Percentiles rank a stretch among this genome's conserved stretches.
phyloP scores from a whole-genome alignment of 2,113 vertebrate species.

The Cyprinodon tularosa region DNA sequence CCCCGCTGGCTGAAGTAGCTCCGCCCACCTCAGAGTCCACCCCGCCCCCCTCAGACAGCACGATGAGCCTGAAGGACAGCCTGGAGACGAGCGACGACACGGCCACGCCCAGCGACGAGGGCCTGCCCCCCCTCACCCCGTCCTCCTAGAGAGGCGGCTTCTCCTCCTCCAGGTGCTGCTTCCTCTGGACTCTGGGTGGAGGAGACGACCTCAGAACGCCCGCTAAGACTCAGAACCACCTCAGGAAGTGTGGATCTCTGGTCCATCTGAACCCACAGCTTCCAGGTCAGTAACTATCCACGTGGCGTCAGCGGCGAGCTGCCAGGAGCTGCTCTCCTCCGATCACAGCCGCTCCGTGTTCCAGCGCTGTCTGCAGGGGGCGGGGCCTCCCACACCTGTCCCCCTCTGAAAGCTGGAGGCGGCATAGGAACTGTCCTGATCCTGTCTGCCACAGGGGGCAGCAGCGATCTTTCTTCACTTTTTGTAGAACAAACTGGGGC shows the following conservation, averaged over 20 bases:
- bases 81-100: slow-evolving; percentile 80
- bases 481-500: too few relatives aligned
- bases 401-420: too few relatives aligned
- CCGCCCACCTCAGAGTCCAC: slow-evolving; percentile 60
- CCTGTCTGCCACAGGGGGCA: neutral
- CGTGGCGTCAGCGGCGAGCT: too few relatives aligned
- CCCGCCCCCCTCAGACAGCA: slow-evolving; percentile 77
- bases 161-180: slow-evolving; percentile 10
- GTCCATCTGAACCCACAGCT: neutral
- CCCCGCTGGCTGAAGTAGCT: slow-evolving; percentile 51
- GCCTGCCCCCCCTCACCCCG: slow-evolving; percentile 68
- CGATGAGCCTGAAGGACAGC: slow-evolving; percentile 80
- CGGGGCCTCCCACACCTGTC: too few relatives aligned
- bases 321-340: neutral
- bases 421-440: neutral
- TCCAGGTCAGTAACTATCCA: too few relatives aligned
- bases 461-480: neutral
- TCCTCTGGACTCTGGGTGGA: neutral
- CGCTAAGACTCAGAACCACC: neutral
- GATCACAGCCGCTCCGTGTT: too few relatives aligned
- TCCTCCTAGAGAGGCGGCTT: slow-evolving; percentile 63
- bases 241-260: neutral
- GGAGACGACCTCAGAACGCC: neutral
- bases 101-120: slow-evolving; percentile 77
- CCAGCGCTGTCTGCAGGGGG: too few relatives aligned